A percentile compares a stretch with the other conserved stretches of the same genome.
phyloP scores from a whole-genome alignment of 2,888 invertebrate species.

The Hirtodrosophila histrioides region DNA sequence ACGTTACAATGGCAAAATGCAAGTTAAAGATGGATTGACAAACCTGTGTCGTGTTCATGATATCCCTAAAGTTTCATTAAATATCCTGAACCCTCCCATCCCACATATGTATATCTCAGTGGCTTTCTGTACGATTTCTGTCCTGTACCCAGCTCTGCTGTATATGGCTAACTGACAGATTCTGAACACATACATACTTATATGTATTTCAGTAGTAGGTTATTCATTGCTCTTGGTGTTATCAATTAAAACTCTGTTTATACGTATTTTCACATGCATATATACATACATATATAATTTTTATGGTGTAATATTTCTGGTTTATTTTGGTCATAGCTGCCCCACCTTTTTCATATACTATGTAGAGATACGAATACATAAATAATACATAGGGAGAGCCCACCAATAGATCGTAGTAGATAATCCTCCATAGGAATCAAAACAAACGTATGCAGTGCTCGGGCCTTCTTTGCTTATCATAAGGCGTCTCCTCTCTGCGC shows the following conservation, averaged over 20 bases:
- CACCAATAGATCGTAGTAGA: conserved; percentile 14
- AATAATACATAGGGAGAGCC: conserved; percentile 23
- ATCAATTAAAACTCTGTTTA: conserved; percentile 7
- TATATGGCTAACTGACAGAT: no score
- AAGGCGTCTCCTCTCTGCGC: not conserved
- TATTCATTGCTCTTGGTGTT: conserved; percentile 1
- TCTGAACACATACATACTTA: no score
- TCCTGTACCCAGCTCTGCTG: no score
- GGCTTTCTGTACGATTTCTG: no score
- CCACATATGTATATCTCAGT: no score
- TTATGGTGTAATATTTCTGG: conserved; percentile 31
- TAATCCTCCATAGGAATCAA: conserved; percentile 28
- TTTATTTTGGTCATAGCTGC: conserved; percentile 18
- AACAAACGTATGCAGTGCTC: conserved; percentile 19
- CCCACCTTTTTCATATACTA: conserved; percentile 12
- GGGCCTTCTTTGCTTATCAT: conserved; percentile 21
- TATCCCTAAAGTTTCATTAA: no score
- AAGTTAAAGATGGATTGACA: no score
- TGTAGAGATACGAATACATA: not conserved
- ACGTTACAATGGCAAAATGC: no score
- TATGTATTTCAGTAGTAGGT: no score
- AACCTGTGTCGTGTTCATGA: no score
- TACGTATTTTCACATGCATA: conserved; percentile 8
- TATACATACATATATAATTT: conserved; percentile 2
- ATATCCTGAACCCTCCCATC: no score